phyloP scores from a whole-genome alignment of 1,140 invertebrate genomes.

The Episyrphus balteatus region DNA sequence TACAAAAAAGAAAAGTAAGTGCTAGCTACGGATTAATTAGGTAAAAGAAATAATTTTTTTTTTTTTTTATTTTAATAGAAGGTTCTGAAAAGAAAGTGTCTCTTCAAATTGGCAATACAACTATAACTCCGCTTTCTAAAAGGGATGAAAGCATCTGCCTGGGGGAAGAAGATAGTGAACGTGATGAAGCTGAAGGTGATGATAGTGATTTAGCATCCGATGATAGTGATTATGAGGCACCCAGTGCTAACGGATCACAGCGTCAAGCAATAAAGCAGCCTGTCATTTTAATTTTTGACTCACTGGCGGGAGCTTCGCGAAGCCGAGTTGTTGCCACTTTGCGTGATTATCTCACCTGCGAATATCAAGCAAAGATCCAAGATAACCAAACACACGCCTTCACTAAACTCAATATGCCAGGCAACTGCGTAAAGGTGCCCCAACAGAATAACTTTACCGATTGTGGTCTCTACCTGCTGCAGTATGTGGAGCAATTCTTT shows the following conservation, averaged over 20 bases:
- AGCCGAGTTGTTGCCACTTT: slow-evolving; percentile 74
- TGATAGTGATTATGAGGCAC: slow-evolving; percentile 49
- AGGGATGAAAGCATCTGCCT: slow-evolving; percentile 48
- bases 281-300: slow-evolving; percentile 92
- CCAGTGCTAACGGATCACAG: slow-evolving; percentile 7
- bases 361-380: slow-evolving; percentile 68
- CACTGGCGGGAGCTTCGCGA: slow-evolving; percentile 68
- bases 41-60: background rate
- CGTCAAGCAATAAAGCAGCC: slow-evolving; percentile 42
- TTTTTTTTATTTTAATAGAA: slow-evolving; percentile 5
- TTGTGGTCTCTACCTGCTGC: slow-evolving; percentile 89
- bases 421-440: slow-evolving; percentile 76
- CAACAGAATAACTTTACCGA: slow-evolving; percentile 96
- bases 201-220: slow-evolving; percentile 49
- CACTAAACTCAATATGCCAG: slow-evolving; percentile 70
- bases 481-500: slow-evolving; percentile 95
- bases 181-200: slow-evolving; percentile 73
- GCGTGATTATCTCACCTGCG: slow-evolving; percentile 79
- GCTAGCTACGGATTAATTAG: background rate
- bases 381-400: slow-evolving; percentile 44
- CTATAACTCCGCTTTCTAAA: slow-evolving; percentile 49
- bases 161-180: slow-evolving; percentile 58
- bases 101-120: slow-evolving; percentile 54
- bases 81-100: slow-evolving; percentile 19
- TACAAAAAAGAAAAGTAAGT: slow-evolving; percentile 39